Percentiles rank a stretch among this genome's conserved stretches.
These are phyloP conservation scores for Polyommatus iphigenia DNA, from an alignment of 2,888 invertebrate genomes.

Conservation along the genomic window DNA sequence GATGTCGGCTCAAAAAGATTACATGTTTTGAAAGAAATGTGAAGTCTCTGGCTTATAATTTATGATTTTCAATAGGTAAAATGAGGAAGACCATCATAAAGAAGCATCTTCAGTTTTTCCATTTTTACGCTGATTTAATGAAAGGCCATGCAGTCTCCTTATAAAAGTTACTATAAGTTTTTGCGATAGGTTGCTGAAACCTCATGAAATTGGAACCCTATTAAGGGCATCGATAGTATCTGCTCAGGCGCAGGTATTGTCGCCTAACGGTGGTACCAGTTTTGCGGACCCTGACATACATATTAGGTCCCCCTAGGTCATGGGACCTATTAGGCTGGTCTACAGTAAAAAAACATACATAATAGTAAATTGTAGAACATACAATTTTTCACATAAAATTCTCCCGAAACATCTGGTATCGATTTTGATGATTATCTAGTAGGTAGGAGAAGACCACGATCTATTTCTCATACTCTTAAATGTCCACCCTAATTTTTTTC, in stretches of 20 bases:
- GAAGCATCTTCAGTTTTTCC: too few relatives aligned
- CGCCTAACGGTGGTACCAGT: conserved; percentile 22
- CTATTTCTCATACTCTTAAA: too few relatives aligned
- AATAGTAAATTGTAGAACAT: too few relatives aligned
- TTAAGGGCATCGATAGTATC: conserved; percentile 10
- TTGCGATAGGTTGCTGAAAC: not conserved
- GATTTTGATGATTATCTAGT: too few relatives aligned
- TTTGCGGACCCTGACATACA: conserved; percentile 5
- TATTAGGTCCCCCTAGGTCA: not conserved
- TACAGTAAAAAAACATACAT: not conserved
- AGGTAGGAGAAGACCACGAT: too few relatives aligned
- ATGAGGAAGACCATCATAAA: too few relatives aligned
- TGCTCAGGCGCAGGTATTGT: conserved; percentile 13
- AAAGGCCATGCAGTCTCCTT: not conserved
- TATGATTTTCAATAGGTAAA: too few relatives aligned
- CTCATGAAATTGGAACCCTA: not conserved
- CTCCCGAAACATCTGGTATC: too few relatives aligned
- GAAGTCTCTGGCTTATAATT: too few relatives aligned
- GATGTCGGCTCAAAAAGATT: too few relatives aligned
- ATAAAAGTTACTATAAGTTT: not conserved
- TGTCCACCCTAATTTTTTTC: not conserved
- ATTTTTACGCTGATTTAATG: not conserved
- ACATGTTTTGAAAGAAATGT: too few relatives aligned
- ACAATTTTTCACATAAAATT: too few relatives aligned
- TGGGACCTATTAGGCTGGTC: not conserved